Conservation (phyloP, 2,113 vertebrate genomes). For the Struthidea cinerea region DNA sequence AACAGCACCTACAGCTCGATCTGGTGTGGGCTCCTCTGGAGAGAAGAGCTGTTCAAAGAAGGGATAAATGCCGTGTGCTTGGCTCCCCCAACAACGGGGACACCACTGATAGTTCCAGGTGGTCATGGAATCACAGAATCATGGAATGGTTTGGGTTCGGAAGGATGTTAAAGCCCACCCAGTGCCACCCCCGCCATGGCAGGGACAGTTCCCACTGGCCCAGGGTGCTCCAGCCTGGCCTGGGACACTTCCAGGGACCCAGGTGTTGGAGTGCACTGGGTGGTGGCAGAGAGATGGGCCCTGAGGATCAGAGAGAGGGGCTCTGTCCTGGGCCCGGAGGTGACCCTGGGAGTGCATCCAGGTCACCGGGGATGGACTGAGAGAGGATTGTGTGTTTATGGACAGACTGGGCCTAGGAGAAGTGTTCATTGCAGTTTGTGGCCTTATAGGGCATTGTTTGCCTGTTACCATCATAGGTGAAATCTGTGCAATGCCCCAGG, state of each 20-base stretch:
- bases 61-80: not conserved
- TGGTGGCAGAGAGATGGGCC: too few relatives aligned
- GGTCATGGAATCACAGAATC: not conserved
- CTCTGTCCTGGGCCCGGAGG: too few relatives aligned
- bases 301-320: too few relatives aligned
- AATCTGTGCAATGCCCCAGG: too few relatives aligned
- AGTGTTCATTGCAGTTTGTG: too few relatives aligned
- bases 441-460: too few relatives aligned
- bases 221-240: accelerated
- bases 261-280: too few relatives aligned
- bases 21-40: not conserved
- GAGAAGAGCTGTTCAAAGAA: not conserved
- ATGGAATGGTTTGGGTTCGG: not conserved
- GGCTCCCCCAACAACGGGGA: not conserved
- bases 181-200: not conserved
- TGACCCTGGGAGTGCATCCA: too few relatives aligned
- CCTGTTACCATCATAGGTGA: too few relatives aligned
- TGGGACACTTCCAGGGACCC: not conserved
- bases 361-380: too few relatives aligned
- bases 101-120: not conserved
- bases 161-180: accelerated
- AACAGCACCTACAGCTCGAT: not conserved
- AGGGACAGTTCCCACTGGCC: not conserved
- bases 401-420: too few relatives aligned
- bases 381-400: too few relatives aligned